A percentile compares a stretch with the other conserved stretches of the same genome.
phyloP scores from a whole-genome alignment of 2,888 invertebrate genomes.

The Cephus nigrinus region DNA sequence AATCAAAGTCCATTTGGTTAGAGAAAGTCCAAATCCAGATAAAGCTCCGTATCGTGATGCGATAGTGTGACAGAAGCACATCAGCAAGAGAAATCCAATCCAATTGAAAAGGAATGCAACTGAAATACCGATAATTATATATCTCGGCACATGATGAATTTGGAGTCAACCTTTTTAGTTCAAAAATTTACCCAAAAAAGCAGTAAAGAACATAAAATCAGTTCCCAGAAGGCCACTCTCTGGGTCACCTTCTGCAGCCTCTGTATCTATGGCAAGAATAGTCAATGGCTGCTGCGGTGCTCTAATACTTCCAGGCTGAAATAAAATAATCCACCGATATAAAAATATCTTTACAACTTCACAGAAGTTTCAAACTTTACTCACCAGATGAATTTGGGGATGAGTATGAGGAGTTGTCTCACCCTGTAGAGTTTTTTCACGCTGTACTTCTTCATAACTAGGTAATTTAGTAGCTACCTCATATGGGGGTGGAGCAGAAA shows the following conservation, averaged over 20 bases:
- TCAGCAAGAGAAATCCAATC: constrained; percentile 91
- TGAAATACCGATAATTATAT: constrained; percentile 61
- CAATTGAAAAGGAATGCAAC: constrained; percentile 96
- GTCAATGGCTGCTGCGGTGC: constrained; percentile 72
- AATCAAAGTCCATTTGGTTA: constrained; percentile 95
- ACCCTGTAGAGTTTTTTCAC: constrained; percentile 85
- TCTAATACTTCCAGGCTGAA: constrained; percentile 59
- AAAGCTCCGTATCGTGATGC: constrained; percentile 93
- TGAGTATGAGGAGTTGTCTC: constrained; percentile 68
- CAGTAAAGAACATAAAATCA: constrained; percentile 92
- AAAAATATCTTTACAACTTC: not conserved
- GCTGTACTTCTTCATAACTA: constrained; percentile 92
- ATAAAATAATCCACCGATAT: constrained; percentile 17
- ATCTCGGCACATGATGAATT: not conserved
- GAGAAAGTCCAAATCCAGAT: constrained; percentile 91
- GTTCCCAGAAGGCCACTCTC: constrained; percentile 89
- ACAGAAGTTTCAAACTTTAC: not conserved
- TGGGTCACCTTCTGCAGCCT: constrained; percentile 78
- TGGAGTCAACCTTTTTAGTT: not conserved
- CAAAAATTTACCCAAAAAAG: constrained; percentile 80
- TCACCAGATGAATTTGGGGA: constrained; percentile 59
- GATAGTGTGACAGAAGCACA: constrained; percentile 95
- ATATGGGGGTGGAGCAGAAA: constrained; percentile 89
- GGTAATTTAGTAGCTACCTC: constrained; percentile 88
- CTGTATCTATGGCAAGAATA: constrained; percentile 82